phyloP scores from a whole-genome alignment of 2,113 vertebrate species.

The Caranx melampygus region DNA sequence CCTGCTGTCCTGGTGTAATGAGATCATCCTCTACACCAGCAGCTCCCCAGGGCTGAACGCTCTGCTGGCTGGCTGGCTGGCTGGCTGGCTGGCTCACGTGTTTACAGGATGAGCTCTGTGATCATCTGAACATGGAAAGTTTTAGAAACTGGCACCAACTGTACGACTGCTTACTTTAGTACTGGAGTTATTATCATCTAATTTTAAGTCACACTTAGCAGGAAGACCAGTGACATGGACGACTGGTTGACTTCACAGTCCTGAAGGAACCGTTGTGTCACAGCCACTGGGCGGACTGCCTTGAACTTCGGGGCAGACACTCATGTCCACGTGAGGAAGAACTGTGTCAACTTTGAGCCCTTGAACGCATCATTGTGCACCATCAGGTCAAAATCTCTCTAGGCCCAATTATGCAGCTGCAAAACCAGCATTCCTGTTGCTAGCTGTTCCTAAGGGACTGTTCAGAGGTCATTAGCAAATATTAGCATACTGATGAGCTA shows the following conservation, averaged over 20 bases:
- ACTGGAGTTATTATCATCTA: neutral
- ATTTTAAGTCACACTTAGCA: neutral
- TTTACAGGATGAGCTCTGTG: neutral
- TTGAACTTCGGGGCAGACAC: neutral
- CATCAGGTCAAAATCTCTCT: neutral
- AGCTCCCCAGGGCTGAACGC: neutral
- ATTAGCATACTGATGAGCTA: neutral
- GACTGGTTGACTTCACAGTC: neutral
- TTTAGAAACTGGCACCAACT: neutral
- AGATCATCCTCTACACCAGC: slow-evolving; percentile 23
- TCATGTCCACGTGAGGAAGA: neutral
- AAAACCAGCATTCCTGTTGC: no score
- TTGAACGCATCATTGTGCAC: no score
- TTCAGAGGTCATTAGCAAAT: neutral
- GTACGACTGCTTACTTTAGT: neutral
- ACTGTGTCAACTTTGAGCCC: neutral
- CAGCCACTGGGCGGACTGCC: neutral
- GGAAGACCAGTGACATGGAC: neutral
- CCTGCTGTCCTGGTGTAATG: slow-evolving; percentile 16
- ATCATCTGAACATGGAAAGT: neutral
- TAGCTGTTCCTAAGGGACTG: no score
- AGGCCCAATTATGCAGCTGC: neutral
- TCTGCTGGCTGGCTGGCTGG: neutral
- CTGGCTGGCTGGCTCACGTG: neutral
- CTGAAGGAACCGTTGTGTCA: neutral